phyloP scores from a whole-genome alignment of 2,113 vertebrate species.

The Gymnogyps californianus region DNA sequence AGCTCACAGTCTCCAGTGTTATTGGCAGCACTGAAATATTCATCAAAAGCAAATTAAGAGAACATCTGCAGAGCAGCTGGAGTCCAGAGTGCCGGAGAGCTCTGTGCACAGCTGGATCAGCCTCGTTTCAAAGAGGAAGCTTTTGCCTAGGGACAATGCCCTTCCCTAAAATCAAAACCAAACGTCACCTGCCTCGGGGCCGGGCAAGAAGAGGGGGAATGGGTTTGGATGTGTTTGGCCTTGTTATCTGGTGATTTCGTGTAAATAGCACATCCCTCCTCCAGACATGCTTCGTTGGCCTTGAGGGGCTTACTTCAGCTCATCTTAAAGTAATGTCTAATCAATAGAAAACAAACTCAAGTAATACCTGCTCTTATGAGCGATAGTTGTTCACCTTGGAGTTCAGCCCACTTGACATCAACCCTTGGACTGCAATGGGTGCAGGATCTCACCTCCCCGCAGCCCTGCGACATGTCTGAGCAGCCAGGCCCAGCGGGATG shows the following conservation, averaged over 20 bases:
- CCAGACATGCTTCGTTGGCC: not conserved
- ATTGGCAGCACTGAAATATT: slow-evolving; percentile 6
- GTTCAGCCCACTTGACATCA: not conserved
- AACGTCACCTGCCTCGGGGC: not conserved
- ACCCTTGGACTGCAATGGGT: not conserved
- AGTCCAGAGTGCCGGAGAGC: not conserved
- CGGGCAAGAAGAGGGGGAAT: not conserved
- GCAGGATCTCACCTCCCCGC: not conserved
- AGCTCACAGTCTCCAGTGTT: not conserved
- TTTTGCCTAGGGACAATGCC: not conserved
- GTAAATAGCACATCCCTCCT: not conserved
- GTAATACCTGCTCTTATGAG: not conserved
- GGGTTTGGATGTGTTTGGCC: not conserved
- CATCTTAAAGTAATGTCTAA: not conserved
- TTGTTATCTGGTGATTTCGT: not conserved
- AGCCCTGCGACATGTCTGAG: not conserved
- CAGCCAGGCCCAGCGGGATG: not conserved
- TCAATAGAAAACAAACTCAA: not conserved
- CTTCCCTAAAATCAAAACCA: not conserved
- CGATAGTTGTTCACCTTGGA: not conserved
- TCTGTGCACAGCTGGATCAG: not conserved
- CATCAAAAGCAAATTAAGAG: not conserved
- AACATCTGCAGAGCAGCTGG: not conserved
- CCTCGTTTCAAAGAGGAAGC: not conserved
- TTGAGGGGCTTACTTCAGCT: not conserved